Evolutionary conservation across 2,888 invertebrate species (phyloP), one percentile per base, ranked within the genome.

Genomic region (Drosophila aldrichi): DNA sequence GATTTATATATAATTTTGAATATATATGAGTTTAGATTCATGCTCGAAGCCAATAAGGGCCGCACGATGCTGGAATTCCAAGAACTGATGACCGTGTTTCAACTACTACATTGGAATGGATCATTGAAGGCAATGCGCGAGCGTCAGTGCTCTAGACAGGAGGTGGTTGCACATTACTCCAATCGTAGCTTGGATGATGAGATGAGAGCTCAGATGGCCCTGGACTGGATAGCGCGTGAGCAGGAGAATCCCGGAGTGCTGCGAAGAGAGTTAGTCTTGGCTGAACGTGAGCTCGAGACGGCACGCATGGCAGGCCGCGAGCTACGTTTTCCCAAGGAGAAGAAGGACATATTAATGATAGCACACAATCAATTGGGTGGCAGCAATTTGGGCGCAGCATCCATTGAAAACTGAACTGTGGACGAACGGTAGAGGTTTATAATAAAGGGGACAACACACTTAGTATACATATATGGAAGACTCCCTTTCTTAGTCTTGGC

Each of bases 81-180:
- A 93, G 98, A 98, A 92, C 94, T 98, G 89, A 98, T 98, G 98
- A 98, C 98, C n/a, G 98, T 98, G 54, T 98, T 98, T 93, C 98
- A 98, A 93, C 94, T 98, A 80, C 94, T 98, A 59, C 98, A 98
- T 93, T 98, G 98, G 98, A 98, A 98, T 93, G 98, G 98, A n/a
- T 97, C 97, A 80, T 93, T 98, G 85, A 97, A 98, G 87, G 98
- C 98, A 49, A 98, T 98, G 98, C 94, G 98, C 52, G 98, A 98
- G 93, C 95, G 98, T 49, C 98, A 98, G 92, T 98, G 98, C 93
- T 98, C 98, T 71, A 94, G 98, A 81, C 98, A 98, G 92, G 98
- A 98, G 93, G 96, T 96, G 44, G 97, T 98, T 22, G 97, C 97
- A 52, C 98, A 98, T 93, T 98, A 98, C 93, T 97, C 97, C 25